phyloP scores from a whole-genome alignment of 2,888 invertebrate species.

The Noctua pronuba region DNA sequence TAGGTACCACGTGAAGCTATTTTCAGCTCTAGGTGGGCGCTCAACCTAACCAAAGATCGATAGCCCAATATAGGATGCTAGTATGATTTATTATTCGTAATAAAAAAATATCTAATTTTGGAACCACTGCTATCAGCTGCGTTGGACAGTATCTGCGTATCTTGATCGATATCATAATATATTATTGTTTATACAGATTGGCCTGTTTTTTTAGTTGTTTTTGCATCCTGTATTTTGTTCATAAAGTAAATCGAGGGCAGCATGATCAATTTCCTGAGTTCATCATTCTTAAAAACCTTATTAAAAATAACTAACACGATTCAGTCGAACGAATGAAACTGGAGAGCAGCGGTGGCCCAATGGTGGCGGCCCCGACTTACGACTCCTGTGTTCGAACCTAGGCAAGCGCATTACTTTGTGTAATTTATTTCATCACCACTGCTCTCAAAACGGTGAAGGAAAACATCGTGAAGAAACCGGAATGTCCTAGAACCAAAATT shows the following conservation, averaged over 20 bases:
- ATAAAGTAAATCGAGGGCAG: slow-evolving; percentile 3
- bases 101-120: slow-evolving; percentile 50
- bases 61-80: slow-evolving; percentile 41
- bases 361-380: no score
- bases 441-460: no score
- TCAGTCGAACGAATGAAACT: no score
- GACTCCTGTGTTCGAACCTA: no score
- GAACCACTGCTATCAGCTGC: slow-evolving; percentile 41
- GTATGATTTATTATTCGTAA: slow-evolving; percentile 54
- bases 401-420: no score
- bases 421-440: no score
- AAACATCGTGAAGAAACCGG: no score
- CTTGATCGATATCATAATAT: slow-evolving; percentile 49
- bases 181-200: slow-evolving; percentile 41
- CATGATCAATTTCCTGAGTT: slow-evolving; percentile 1
- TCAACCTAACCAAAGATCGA: slow-evolving; percentile 26
- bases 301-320: neutral
- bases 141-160: slow-evolving; percentile 47
- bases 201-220: slow-evolving; percentile 13
- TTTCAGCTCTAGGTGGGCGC: slow-evolving; percentile 10
- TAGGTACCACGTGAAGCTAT: neutral
- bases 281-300: neutral
- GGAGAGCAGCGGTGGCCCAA: no score
- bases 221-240: slow-evolving; percentile 21
- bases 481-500: no score